These are phyloP conservation scores for Orbicella faveolata DNA, from an alignment of 64 coral and sea anemone species.

Conservation along the genomic window DNA sequence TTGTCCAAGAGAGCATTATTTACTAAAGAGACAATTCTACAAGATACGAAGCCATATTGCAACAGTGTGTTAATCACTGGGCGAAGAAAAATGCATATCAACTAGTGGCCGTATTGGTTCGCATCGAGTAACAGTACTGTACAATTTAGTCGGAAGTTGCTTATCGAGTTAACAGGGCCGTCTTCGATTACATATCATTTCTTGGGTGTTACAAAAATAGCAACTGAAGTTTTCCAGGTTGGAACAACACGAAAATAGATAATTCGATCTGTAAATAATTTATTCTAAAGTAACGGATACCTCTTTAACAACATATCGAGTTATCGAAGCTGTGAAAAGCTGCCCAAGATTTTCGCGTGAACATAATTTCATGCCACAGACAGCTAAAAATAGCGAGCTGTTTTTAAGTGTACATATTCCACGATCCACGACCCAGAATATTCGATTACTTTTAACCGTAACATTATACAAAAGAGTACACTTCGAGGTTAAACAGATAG, in stretches of 20 bases:
- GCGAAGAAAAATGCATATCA: conserved; percentile 9
- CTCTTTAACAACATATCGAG: background rate
- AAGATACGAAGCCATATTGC: conserved; percentile 7
- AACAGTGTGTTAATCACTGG: background rate
- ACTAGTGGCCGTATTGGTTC: background rate
- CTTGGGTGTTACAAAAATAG: conserved; percentile 37
- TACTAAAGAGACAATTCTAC: background rate
- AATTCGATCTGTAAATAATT: background rate
- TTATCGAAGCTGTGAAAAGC: background rate
- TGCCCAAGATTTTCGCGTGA: conserved; percentile 17
- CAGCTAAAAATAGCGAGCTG: conserved; percentile 43
- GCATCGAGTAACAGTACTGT: conserved; percentile 20
- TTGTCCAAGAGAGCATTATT: background rate
- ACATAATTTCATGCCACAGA: conserved; percentile 21
- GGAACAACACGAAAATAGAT: background rate
- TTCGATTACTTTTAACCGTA: conserved; percentile 53
- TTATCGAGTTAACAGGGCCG: background rate
- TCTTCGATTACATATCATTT: conserved; percentile 23
- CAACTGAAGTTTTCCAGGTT: background rate
- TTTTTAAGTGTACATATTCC: conserved; percentile 48
- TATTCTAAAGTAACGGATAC: conserved; percentile 42
- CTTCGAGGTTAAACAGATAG: conserved; percentile 43
- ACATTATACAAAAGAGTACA: conserved; percentile 61
- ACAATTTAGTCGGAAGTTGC: conserved; percentile 47
- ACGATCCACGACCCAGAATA: conserved; percentile 26